A percentile compares a stretch with the other conserved stretches of the same genome.
phyloP scores from a whole-genome alignment of 2,888 invertebrate species.

The Leptinotarsa juncta region DNA sequence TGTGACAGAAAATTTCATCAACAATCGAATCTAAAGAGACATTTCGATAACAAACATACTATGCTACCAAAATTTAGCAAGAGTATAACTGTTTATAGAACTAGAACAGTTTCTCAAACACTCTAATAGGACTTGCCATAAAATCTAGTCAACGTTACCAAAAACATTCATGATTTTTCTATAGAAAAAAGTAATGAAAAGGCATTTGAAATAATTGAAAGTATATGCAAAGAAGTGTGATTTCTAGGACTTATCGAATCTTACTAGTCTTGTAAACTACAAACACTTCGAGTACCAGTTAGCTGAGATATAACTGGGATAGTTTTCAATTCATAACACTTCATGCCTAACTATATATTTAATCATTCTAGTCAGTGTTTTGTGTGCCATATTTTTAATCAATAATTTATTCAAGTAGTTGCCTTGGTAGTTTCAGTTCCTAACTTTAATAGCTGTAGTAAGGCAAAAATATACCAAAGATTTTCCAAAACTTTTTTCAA shows the following conservation, averaged over 20 bases:
- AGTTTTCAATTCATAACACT: too few relatives aligned
- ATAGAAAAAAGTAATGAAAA: too few relatives aligned
- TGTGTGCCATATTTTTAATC: conserved; percentile 10
- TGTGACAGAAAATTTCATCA: conserved; percentile 72
- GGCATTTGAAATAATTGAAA: too few relatives aligned
- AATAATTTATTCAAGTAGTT: conserved; percentile 5
- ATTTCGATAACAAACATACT: conserved; percentile 62
- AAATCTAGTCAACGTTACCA: neutral
- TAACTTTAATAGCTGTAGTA: neutral
- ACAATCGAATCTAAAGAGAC: conserved; percentile 65
- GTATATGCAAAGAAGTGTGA: too few relatives aligned
- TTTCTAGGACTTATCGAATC: too few relatives aligned
- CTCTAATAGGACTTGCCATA: neutral
- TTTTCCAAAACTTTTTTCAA: neutral
- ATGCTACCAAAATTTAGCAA: conserved; percentile 57
- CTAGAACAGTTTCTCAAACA: conserved; percentile 45
- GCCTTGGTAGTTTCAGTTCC: conserved; percentile 5
- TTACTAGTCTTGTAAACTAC: too few relatives aligned
- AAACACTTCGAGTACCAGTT: too few relatives aligned
- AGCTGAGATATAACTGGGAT: too few relatives aligned
- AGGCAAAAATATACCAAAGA: conserved; percentile 14
- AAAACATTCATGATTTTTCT: neutral
- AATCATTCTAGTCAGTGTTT: conserved; percentile 3
- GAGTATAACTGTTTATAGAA: conserved; percentile 58
- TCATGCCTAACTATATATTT: too few relatives aligned